These are phyloP conservation scores for Aix galericulata DNA, from an alignment of 2,113 vertebrate genomes.

Conservation along the genomic window DNA sequence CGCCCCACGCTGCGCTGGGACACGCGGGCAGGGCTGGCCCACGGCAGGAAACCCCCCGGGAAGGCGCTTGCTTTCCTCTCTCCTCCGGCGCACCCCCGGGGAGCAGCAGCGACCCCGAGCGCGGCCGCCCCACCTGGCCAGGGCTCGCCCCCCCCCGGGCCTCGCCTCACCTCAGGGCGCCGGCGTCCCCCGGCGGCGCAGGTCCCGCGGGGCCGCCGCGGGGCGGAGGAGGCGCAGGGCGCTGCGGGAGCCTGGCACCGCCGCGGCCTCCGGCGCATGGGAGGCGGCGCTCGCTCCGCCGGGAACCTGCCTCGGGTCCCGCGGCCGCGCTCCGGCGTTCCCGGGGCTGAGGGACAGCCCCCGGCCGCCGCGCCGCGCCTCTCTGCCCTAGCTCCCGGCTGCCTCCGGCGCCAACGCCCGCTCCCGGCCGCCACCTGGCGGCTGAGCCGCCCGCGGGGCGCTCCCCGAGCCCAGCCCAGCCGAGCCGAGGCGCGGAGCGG, in stretches of 20 bases:
- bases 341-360: conserved; percentile 6
- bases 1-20: too few species aligned
- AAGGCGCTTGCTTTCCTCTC: too few species aligned
- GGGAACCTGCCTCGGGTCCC: not conserved
- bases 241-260: not conserved
- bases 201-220: too few species aligned
- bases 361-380: not conserved
- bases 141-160: too few species aligned
- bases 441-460: not conserved
- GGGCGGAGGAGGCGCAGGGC: not conserved
- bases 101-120: too few species aligned
- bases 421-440: conserved; percentile 68
- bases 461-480: not conserved
- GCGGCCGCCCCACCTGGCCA: not conserved
- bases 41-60: too few species aligned
- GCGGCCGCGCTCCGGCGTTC: not conserved
- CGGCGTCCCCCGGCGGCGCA: too few species aligned
- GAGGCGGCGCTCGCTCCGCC: not conserved
- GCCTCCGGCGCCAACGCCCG: conserved; percentile 19
- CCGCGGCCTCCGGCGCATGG: not conserved
- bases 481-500: not conserved
- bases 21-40: too few species aligned
- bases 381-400: not conserved
- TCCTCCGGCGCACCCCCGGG: too few species aligned
- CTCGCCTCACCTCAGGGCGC: too few species aligned